phyloP scores from a whole-genome alignment of 2,797 vertebrate genomes.

The Myiotriccus ornatus region DNA sequence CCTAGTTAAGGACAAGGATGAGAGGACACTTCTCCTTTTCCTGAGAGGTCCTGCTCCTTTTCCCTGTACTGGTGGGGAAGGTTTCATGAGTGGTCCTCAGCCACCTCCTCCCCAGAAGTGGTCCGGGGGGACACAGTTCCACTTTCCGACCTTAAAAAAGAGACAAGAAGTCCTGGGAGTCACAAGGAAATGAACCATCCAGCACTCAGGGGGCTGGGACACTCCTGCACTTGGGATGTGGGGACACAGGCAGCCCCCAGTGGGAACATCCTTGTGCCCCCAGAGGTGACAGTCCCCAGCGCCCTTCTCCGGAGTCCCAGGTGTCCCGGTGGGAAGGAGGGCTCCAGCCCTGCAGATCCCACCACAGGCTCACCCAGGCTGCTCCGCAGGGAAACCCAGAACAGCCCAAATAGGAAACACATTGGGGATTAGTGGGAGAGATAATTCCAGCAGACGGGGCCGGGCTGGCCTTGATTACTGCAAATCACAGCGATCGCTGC shows the following conservation, averaged over 20 bases:
- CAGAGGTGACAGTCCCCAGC: neutral
- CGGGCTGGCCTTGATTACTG: slow-evolving; percentile 70
- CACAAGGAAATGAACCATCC: neutral
- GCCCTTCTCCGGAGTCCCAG: neutral
- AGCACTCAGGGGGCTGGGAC: fast-evolving
- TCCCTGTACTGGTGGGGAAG: neutral
- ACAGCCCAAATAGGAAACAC: slow-evolving; percentile 76
- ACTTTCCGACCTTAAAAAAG: neutral
- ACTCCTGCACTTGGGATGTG: neutral
- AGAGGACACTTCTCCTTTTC: neutral
- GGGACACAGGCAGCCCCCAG: fast-evolving
- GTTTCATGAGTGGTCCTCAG: neutral
- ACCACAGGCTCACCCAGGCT: neutral
- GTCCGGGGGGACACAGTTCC: fast-evolving
- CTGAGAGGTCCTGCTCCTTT: neutral
- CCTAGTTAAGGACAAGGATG: neutral
- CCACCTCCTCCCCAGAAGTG: neutral
- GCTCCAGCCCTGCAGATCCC: neutral
- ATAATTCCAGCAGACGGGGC: slow-evolving; percentile 66
- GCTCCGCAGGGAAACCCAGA: slow-evolving; percentile 46
- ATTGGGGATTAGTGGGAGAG: slow-evolving; percentile 71
- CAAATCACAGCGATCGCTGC: slow-evolving; percentile 54
- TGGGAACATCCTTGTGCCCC: fast-evolving
- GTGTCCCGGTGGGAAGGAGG: neutral
- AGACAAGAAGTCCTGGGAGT: neutral